Evolutionary conservation across 1,140 invertebrate species (phyloP).

Genomic region (Hycleus cichorii): DNA sequence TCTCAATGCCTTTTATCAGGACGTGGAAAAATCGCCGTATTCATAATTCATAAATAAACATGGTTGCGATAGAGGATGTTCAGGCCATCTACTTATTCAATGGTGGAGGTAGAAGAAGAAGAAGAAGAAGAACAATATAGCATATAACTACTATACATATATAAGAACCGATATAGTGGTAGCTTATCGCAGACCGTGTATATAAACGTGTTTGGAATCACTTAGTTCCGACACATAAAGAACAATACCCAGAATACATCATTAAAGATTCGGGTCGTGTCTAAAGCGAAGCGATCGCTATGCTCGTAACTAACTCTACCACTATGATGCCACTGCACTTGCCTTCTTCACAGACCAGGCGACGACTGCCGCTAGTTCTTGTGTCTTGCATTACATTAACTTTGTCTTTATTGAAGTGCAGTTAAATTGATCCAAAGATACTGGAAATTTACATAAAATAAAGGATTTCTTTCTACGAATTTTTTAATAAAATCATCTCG

Average conservation of each 20-base stretch:
- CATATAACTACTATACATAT: background rate
- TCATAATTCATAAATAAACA: conserved; percentile 31
- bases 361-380: conserved; percentile 7
- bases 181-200: conserved; percentile 16
- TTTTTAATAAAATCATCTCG: too few species aligned
- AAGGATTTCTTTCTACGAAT: too few species aligned
- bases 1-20: conserved; percentile 1
- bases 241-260: conserved; percentile 31
- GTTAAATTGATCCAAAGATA: conserved; percentile 6
- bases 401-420: conserved; percentile 3
- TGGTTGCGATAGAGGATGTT: conserved; percentile 16
- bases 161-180: conserved; percentile 14
- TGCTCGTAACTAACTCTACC: conserved; percentile 6
- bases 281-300: conserved; percentile 14
- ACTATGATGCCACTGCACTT: conserved; percentile 9
- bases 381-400: conserved; percentile 10
- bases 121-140: conserved; percentile 5
- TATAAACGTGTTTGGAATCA: conserved; percentile 29
- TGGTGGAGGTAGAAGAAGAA: background rate
- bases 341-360: conserved; percentile 11
- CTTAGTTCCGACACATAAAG: conserved; percentile 31
- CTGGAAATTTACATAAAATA: background rate
- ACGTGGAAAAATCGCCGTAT: conserved; percentile 28
- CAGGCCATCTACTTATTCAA: conserved; percentile 14
- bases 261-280: conserved; percentile 29